Conservation (phyloP, 2,888 invertebrate species). For the Apamea monoglypha region DNA sequence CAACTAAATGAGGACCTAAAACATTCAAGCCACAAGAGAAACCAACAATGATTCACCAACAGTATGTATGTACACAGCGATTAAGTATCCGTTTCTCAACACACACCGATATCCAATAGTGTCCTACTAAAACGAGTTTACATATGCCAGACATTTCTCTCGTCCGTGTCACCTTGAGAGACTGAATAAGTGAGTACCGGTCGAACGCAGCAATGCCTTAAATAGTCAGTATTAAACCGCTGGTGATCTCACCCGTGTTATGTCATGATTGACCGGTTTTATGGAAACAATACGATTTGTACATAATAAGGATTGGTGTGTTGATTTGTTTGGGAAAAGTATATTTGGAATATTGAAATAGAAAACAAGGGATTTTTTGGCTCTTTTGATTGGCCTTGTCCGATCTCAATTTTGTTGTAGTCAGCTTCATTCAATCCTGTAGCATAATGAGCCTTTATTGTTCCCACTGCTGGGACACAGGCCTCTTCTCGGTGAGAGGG, state of each 20-base stretch:
- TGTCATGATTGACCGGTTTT: conserved; percentile 55
- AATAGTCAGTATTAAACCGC: conserved; percentile 43
- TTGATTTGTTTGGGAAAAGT: background rate
- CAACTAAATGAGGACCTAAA: conserved; percentile 7
- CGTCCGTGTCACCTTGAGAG: conserved; percentile 60
- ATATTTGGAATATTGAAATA: background rate
- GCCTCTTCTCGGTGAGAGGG: too few species aligned
- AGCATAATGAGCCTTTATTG: too few species aligned
- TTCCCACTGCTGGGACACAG: too few species aligned
- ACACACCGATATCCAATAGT: conserved; percentile 21
- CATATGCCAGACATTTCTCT: conserved; percentile 52
- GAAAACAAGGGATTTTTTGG: background rate
- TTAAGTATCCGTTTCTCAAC: conserved; percentile 30
- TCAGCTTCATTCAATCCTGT: too few species aligned
- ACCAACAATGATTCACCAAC: conserved; percentile 36
- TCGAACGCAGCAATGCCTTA: conserved; percentile 52
- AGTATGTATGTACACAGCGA: background rate
- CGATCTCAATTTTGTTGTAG: background rate
- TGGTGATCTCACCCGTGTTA: conserved; percentile 66
- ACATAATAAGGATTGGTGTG: background rate
- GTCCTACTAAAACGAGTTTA: conserved; percentile 38
- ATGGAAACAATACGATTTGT: conserved; percentile 27
- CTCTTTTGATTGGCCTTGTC: background rate
- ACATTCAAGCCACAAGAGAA: conserved; percentile 12
- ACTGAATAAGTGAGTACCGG: conserved; percentile 47